Evolutionary conservation across 2,113 vertebrate genomes (phyloP).

Genomic region (Cyphomyrus discorhynchus): DNA sequence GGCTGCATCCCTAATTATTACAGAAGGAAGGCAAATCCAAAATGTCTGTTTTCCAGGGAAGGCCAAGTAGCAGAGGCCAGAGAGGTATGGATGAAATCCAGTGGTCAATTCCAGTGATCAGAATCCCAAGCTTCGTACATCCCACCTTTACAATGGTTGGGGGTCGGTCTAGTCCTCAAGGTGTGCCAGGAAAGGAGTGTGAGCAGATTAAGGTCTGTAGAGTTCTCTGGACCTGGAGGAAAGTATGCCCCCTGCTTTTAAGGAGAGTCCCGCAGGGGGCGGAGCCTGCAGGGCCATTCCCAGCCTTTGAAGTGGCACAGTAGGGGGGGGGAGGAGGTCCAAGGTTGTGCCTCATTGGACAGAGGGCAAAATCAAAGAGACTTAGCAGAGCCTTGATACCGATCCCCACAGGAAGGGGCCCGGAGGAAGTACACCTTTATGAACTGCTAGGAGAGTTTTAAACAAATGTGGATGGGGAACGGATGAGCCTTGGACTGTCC

Average conservation of each 20-base stretch:
- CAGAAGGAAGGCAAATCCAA: not conserved
- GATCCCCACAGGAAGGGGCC: slow-evolving; percentile 72
- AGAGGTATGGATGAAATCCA: not conserved
- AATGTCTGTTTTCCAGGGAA: not conserved
- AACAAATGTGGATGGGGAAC: slow-evolving; percentile 64
- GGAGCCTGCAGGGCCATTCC: slow-evolving; percentile 63
- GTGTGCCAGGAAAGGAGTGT: slow-evolving; percentile 20
- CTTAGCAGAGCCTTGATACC: slow-evolving; percentile 84
- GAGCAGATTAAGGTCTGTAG: slow-evolving; percentile 28
- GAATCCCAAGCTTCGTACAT: not conserved
- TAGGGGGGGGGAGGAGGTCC: slow-evolving; percentile 53
- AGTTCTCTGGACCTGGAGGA: slow-evolving; percentile 39
- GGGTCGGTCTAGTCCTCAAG: slow-evolving; percentile 19
- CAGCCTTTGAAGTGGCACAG: slow-evolving; percentile 83
- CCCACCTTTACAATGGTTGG: not conserved
- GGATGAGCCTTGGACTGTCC: not conserved
- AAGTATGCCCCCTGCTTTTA: slow-evolving; percentile 60
- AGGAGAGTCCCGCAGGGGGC: slow-evolving; percentile 61
- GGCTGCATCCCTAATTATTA: slow-evolving; percentile 54
- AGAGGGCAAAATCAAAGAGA: slow-evolving; percentile 77
- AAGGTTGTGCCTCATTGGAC: slow-evolving; percentile 64
- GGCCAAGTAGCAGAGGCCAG: not conserved
- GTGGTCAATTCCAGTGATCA: not conserved
- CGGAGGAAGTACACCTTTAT: slow-evolving; percentile 73
- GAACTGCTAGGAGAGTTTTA: slow-evolving; percentile 75